These are phyloP conservation scores for pig (Sus scrofa) DNA, from an alignment of 2,113 vertebrate species.

Conservation along the genomic window T2T-Sscrofa CM000817.6:13430001-13430500, in stretches of 20 bases:
- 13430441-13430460: background rate
- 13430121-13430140: background rate
- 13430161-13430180: background rate
- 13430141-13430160: too few relatives aligned
- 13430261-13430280: background rate
- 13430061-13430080: background rate
- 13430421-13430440: background rate
- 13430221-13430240: too few relatives aligned
- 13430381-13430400: rapidly evolving
- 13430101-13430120: too few relatives aligned
- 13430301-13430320: background rate
- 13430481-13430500: background rate
- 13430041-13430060: background rate
- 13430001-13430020: background rate
- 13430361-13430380: too few relatives aligned
- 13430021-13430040: background rate
- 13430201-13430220: too few relatives aligned
- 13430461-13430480: background rate
- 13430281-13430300: background rate
- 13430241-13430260: too few relatives aligned
- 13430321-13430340: too few relatives aligned
- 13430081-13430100: too few relatives aligned
- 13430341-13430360: too few relatives aligned
- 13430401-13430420: background rate
- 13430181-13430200: background rate